Conservation (phyloP, 2,797 vertebrate genomes). For the Falco novaeseelandiae region DNA sequence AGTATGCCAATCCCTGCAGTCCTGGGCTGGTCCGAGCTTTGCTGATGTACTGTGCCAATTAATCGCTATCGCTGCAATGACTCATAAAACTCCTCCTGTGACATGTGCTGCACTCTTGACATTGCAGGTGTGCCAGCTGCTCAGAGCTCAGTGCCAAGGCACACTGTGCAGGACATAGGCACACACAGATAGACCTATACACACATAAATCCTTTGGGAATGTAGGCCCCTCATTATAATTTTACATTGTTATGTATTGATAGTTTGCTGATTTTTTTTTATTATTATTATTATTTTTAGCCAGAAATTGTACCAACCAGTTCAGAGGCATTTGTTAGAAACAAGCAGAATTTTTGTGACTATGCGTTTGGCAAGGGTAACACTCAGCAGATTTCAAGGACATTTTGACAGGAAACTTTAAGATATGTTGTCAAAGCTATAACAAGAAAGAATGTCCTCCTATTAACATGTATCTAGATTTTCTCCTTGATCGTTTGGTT, state of each 20-base stretch:
- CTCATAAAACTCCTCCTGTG: neutral
- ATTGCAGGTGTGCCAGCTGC: neutral
- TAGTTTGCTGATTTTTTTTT: neutral
- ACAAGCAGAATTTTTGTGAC: conserved; percentile 34
- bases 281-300: neutral
- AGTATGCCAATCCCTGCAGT: neutral
- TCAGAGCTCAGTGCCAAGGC: neutral
- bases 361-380: conserved; percentile 43
- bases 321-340: conserved; percentile 26
- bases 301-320: neutral
- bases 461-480: conserved; percentile 32
- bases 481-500: conserved; percentile 41
- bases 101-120: neutral
- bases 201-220: neutral
- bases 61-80: neutral
- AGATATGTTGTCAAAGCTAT: neutral
- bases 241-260: neutral
- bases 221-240: neutral
- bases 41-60: neutral
- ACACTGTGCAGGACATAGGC: neutral
- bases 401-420: conserved; percentile 54
- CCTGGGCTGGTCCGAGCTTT: neutral
- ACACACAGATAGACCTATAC: neutral
- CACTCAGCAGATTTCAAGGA: conserved; percentile 54
- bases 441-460: conserved; percentile 37